Evolutionary conservation across 2,888 invertebrate species (phyloP), one percentile per base, ranked within the genome.

Genomic region (Lampropteryx suffumata): DNA sequence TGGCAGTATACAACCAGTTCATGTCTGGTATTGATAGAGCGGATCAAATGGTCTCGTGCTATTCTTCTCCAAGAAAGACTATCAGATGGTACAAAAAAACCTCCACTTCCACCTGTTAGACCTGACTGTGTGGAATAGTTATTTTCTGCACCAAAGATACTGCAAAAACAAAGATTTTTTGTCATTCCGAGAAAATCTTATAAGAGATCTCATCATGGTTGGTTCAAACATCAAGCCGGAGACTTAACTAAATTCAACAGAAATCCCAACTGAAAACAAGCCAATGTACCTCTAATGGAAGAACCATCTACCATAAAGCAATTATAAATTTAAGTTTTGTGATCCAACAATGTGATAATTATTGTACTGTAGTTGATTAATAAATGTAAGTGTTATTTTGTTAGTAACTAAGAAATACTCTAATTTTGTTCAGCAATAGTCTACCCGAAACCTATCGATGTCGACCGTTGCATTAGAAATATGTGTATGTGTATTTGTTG

Each of bases 11-110:
- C 30, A 43, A 50, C 28, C 36, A 37, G 13, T 41, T 30, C 7
- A 49, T 44, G 44, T 42, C 42, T 27, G 37, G 42, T 24, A 34
- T 49, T 14, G 42, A 49, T 29, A 13, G 24, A 21, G 29, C 33
- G n/a, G 49, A 49, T 30, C 49, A 49, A 41, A 28, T 49, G 36
- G 17, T 42, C 10, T 24, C 49, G 14, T 49, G 42, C 13, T 49
- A 46, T 32, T 37, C 46, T 32, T 46, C 37, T 32, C 37, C 37
- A 37, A 39, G 46, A 39, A 46, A 46, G 37, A 46, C 37, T 28
- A 29, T 49, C 17, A 28, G 41, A 27, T 49, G 41, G 41, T 42
- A 49, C 14, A 41, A 35, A 35, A 42, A 49, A 30, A 8, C 35
- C 30, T 41, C 30, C n/a, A n/a, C 30, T 30, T 41, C 30, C 30